Percentiles rank a stretch among this genome's conserved stretches.
Conservation (phyloP, 2,113 vertebrate species). For the Caranx melampygus region DNA sequence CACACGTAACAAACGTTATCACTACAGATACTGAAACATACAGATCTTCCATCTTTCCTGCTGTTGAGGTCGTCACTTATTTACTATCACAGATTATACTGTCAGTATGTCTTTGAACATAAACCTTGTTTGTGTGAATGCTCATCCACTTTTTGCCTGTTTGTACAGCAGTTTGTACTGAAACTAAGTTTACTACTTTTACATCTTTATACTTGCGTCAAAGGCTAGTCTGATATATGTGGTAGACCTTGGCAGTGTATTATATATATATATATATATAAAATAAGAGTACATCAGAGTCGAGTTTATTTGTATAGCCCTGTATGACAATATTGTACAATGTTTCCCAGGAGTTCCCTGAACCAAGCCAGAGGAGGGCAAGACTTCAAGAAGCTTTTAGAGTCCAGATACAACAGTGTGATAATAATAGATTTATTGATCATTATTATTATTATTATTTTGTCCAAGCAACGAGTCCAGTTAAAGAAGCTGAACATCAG, state of each 20-base stretch:
- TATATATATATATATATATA: no score
- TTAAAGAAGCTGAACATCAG: neutral
- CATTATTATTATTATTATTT: no score
- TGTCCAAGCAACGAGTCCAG: neutral
- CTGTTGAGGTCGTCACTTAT: constrained; percentile 40
- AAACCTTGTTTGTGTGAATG: constrained; percentile 55
- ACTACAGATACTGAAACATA: neutral
- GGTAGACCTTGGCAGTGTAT: constrained; percentile 67
- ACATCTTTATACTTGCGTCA: constrained; percentile 81
- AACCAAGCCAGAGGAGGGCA: neutral
- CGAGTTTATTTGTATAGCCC: constrained; percentile 60
- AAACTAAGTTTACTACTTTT: constrained; percentile 82
- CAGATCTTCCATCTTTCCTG: constrained; percentile 39
- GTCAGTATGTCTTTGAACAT: constrained; percentile 43
- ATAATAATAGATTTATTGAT: no score
- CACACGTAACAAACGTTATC: constrained; percentile 15
- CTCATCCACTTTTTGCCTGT: constrained; percentile 77
- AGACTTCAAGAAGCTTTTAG: neutral
- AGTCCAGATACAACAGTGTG: neutral
- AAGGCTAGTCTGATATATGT: constrained; percentile 60
- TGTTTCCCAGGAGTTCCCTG: constrained; percentile 21
- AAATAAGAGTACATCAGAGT: constrained; percentile 63
- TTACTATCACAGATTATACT: constrained; percentile 34
- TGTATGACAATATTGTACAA: constrained; percentile 27
- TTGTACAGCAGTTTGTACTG: constrained; percentile 82